A percentile compares a stretch with the other conserved stretches of the same genome.
phyloP scores from a whole-genome alignment of 1,140 invertebrate genomes.

The Eupristina koningsbergeri region DNA sequence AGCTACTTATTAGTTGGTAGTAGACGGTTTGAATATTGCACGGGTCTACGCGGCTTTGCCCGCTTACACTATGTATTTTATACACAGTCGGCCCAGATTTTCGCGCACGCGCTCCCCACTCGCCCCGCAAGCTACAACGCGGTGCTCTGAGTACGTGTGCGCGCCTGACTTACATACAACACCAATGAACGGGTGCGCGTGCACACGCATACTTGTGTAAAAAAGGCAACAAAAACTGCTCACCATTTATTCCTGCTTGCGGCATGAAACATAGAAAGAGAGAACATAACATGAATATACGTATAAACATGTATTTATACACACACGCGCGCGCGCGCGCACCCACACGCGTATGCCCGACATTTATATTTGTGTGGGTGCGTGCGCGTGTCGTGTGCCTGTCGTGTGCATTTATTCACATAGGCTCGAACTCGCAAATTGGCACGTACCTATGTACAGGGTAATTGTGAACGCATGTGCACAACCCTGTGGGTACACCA shows the following conservation, averaged over 20 bases:
- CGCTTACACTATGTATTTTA: constrained; percentile 33
- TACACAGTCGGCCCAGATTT: constrained; percentile 50
- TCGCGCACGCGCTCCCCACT: constrained; percentile 45
- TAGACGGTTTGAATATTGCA: constrained; percentile 46
- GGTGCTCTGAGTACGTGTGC: neutral
- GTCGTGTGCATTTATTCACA: neutral
- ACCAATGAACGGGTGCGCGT: constrained; percentile 10
- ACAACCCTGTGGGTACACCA: no score
- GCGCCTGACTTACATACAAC: neutral
- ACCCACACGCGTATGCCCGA: neutral
- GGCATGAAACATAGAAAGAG: constrained; percentile 62
- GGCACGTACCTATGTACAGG: neutral
- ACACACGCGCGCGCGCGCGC: neutral
- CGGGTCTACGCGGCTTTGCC: neutral
- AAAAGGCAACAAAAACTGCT: constrained; percentile 54
- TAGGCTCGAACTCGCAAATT: neutral
- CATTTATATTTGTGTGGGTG: no score
- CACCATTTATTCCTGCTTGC: constrained; percentile 71
- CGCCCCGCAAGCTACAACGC: no score
- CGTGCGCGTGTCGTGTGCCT: no score
- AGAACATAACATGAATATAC: constrained; percentile 39
- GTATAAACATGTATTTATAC: neutral
- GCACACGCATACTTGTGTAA: constrained; percentile 25
- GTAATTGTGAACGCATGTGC: neutral
- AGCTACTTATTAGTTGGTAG: constrained; percentile 43